Evolutionary conservation across 1,140 invertebrate genomes (phyloP).

Genomic region (Anagrus nilaparvatae): DNA sequence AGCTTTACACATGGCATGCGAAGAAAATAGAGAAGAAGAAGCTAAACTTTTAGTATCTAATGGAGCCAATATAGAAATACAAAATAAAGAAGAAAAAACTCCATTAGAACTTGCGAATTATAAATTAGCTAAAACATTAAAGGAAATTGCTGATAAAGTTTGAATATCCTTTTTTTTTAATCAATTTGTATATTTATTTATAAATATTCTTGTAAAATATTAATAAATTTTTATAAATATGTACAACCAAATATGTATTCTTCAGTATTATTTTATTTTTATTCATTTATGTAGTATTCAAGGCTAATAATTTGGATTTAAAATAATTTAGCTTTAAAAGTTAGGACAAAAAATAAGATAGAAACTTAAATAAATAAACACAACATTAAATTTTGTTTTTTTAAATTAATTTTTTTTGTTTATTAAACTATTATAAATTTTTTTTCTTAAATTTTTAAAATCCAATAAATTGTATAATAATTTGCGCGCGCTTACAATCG

Average conservation of each 20-base stretch:
- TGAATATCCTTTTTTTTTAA: too few relatives aligned
- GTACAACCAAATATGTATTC: too few relatives aligned
- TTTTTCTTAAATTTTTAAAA: constrained; percentile 30
- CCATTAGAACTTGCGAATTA: constrained; percentile 55
- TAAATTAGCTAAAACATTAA: constrained; percentile 31
- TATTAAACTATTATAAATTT: constrained; percentile 34
- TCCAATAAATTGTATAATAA: constrained; percentile 29
- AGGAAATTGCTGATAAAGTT: constrained; percentile 16
- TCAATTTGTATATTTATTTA: too few relatives aligned
- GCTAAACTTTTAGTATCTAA: constrained; percentile 56
- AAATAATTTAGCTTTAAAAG: too few relatives aligned
- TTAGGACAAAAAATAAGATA: background rate
- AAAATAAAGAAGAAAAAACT: constrained; percentile 63
- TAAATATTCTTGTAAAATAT: too few relatives aligned
- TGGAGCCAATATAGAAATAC: constrained; percentile 51
- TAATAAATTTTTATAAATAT: too few relatives aligned
- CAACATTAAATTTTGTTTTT: constrained; percentile 12
- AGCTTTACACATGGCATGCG: constrained; percentile 72
- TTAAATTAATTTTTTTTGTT: constrained; percentile 23
- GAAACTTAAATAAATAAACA: constrained; percentile 4
- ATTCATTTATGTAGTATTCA: too few relatives aligned
- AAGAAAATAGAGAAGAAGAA: constrained; percentile 65
- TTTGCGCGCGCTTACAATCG: constrained; percentile 16
- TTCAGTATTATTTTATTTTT: too few relatives aligned
- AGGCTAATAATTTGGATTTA: too few relatives aligned